Evolutionary conservation across 2,797 vertebrate species (phyloP), one percentile per base, ranked within the genome.

Genomic region (Acipenser transmontanus): DNA sequence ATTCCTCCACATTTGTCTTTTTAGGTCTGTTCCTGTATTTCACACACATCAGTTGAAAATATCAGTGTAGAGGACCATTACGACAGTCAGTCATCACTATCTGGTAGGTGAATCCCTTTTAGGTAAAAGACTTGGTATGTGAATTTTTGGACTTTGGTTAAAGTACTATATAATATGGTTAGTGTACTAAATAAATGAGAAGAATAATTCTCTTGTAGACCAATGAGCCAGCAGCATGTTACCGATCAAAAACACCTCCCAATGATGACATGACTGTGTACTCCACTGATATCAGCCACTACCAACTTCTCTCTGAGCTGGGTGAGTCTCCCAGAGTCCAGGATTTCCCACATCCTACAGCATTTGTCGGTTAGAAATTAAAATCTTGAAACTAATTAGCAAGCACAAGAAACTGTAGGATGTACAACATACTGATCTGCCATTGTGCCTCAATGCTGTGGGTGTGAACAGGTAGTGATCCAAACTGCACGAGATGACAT

Each of bases 11-110:
- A 47, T 49, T 49, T 20, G 47, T 50, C 60, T 17, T 59, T 49
- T 48, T 64, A 99, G 97, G 95, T 96, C 87, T 98, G 97, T 87
- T 95, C 94, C 90, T 99, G 96, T 81, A 93, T 98, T 89, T 93
- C 94, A 75, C 92, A 93, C 82, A 89, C 95, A 77, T 92, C 88
- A 79, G 92, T 99, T 87, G 95, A 95, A 89, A 84, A 94, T 67
- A 85, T 98, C 83, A 91, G 87, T 86, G 82, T 88, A 80, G 93
- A 94, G 83, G 93, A 95, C 72, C 86, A 85, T 66, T 95, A 94
- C 80, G 92, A 92, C 77, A 85, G 89, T 89, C 80, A 80, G 88
- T 80, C 91, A 83, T 77, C 92, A 91, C 69, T 88, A 85, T 75
- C 87, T 91, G 94, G 97, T 98, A 86, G 93, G 93, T 90, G 20